Evolutionary conservation across 2,797 vertebrate genomes (phyloP).

Genomic region (Allobates femoralis): DNA sequence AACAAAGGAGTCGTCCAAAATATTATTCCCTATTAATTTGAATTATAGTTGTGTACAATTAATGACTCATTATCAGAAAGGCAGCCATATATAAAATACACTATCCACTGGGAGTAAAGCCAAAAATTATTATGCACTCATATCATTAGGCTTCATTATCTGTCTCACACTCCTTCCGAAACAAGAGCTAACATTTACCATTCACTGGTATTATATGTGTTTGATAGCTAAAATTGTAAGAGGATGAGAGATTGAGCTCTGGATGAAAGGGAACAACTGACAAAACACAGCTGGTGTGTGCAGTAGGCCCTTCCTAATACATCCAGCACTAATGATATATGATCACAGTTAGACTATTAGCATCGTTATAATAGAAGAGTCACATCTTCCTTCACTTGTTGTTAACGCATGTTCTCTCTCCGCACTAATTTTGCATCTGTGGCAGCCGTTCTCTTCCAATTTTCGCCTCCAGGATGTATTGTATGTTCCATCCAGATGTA

Average conservation of each 20-base stretch:
- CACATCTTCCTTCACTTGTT: constrained; percentile 21
- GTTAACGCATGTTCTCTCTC: constrained; percentile 1
- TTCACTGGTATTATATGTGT: constrained; percentile 39
- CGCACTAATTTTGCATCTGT: constrained; percentile 11
- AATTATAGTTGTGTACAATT: constrained; percentile 17
- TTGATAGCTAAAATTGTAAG: constrained; percentile 21
- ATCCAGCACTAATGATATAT: constrained; percentile 31
- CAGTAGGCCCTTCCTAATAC: constrained; percentile 37
- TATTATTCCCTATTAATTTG: not conserved
- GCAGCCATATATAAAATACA: constrained; percentile 6
- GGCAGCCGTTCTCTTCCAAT: constrained; percentile 23
- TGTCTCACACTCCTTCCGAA: not conserved
- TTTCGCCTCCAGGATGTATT: constrained; percentile 35
- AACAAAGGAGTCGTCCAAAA: not conserved
- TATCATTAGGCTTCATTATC: constrained; percentile 42
- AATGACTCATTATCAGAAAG: constrained; percentile 17
- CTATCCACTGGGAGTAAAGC: constrained; percentile 24
- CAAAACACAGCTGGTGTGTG: constrained; percentile 43
- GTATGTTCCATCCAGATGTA: constrained; percentile 17
- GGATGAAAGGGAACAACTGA: constrained; percentile 27
- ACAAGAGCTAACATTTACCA: constrained; percentile 38
- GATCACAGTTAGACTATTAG: constrained; percentile 46
- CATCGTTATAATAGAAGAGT: constrained; percentile 25
- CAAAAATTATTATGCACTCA: constrained; percentile 46
- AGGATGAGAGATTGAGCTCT: constrained; percentile 27